Evolutionary conservation across 2,113 vertebrate genomes (phyloP), one percentile per base, ranked within the genome.

Genomic region (Sinocyclocheilus rhinocerous): DNA sequence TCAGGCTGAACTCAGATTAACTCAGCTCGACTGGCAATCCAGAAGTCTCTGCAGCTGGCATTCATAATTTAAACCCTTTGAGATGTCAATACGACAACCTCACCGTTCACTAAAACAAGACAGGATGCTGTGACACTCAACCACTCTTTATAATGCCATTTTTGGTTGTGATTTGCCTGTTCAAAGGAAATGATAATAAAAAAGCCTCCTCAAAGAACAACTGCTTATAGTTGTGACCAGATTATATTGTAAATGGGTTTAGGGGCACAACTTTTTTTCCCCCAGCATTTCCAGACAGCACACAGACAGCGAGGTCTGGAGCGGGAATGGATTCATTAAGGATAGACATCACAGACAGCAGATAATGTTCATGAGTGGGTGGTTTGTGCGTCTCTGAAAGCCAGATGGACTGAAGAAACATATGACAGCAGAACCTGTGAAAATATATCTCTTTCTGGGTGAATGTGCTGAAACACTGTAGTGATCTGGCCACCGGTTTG

Each of bases 201-300:
- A 73, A 55, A 63, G 24, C 18, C 11, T 80, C 84, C 79, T 85
- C 81, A 92, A 91, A 87, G 81, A 86, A 69, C 65, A 89, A 77
- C 81, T 52, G 73, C 78, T 89, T 91, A 93, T 94, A 93, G 87
- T 85, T 94, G 93, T 91, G 93, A 94, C 88, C 76, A 69, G 85
- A 89, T 91, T 93, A 88, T 87, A 93, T 88, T 82, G 87, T 87
- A 91, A 67, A 86, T 90, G 85, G 90, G 86, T 90, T 92, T 89
- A 85, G 89, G 87, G 87, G 85, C 88, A 82, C 82, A 85, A 84
- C 89, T 7, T 92, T 42, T 42, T 42, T 85, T 90, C 80, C 86
- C 87, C 91, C 81, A 87, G 89, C 88, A 86, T 89, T 42, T 16
- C 73, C 83, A 91, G 91, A 91, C 88, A 89, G 89, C 90, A 92